Base-by-base conservation (phyloP, 2,797 vertebrate genomes). In the Rhyacichthys aspro region DNA sequence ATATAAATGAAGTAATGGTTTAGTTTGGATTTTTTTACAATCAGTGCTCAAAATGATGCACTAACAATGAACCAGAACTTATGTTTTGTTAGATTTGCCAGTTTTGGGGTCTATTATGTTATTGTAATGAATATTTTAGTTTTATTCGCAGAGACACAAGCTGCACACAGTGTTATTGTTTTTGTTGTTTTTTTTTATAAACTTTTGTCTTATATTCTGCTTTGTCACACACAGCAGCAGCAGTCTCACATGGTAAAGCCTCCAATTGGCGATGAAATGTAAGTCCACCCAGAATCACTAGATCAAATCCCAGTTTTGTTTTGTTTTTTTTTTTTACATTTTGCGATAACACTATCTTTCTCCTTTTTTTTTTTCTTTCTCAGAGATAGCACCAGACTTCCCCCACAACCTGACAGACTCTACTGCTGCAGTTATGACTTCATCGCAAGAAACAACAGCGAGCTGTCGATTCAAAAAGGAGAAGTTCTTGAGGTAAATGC, bases 401-500 rank as follows among this genome's bases (percentile, higher is more conserved):
- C 72, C 1, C 75, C 77, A 0, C 69, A 58, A n/a, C n/a, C 74
- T 1, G 88, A 70, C 38, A 85, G 81, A 61, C 34, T 61, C 39
- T 89, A 94, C 74, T 83, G 84, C 45, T 95, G 94, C 84, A 94
- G 92, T 10, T 95, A 96, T 1, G 92, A 94, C 82, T 96, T 97
- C 82, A 93, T 94, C 63, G 95, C 95, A 43, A 90, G 95, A 58
- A 97, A 97, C 74, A 93, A 76, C 90, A 96, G 85, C 0, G 95
- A 97, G 78, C 91, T 97, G 0, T 94, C 95, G 0, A 94, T 96
- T 62, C 89, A 92, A 67, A 92, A 94, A 2, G 91, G 88, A 38
- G 95, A 95, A 8, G 73, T 71, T 0, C 61, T 97, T 1, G 90
- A 97, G 94, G 95, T 96, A 65, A 39, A 16, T 12, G 12, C 16